A percentile compares a stretch with the other conserved stretches of the same genome.
Conservation (phyloP, 2,113 vertebrate species). For the Miniopterus natalensis region DNA sequence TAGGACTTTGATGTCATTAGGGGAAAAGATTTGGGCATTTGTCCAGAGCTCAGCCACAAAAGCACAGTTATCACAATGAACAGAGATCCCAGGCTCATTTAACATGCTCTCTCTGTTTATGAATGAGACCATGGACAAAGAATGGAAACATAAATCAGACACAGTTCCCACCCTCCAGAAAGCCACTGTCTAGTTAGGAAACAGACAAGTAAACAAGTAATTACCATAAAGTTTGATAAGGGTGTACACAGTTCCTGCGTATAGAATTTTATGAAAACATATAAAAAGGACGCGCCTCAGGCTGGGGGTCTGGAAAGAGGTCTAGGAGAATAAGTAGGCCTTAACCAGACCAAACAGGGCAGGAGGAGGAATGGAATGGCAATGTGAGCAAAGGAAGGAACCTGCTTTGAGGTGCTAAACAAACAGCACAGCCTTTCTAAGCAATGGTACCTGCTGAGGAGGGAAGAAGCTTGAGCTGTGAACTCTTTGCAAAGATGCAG, state of each 20-base stretch:
- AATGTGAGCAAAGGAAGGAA: not conserved
- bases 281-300: not conserved
- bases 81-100: not conserved
- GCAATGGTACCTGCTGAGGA: not conserved
- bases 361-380: not conserved
- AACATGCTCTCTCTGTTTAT: constrained; percentile 49
- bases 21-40: not conserved
- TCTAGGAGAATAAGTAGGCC: not conserved
- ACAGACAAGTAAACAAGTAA: not conserved
- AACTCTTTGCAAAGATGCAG: not conserved
- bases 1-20: not conserved
- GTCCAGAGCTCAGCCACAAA: not conserved
- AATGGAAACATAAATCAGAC: constrained; percentile 16
- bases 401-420: not conserved
- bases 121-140: constrained; percentile 18
- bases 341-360: not conserved
- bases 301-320: not conserved
- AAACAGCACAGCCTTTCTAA: not conserved
- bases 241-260: not conserved
- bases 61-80: constrained; percentile 34
- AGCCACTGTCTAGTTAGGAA: not conserved
- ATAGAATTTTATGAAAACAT: not conserved
- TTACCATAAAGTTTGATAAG: not conserved
- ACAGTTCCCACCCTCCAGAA: not conserved
- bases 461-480: not conserved